These are phyloP conservation scores for Manis crassicaudata DNA, from an alignment of 2,797 vertebrate genomes.

Conservation along the genomic window DNA sequence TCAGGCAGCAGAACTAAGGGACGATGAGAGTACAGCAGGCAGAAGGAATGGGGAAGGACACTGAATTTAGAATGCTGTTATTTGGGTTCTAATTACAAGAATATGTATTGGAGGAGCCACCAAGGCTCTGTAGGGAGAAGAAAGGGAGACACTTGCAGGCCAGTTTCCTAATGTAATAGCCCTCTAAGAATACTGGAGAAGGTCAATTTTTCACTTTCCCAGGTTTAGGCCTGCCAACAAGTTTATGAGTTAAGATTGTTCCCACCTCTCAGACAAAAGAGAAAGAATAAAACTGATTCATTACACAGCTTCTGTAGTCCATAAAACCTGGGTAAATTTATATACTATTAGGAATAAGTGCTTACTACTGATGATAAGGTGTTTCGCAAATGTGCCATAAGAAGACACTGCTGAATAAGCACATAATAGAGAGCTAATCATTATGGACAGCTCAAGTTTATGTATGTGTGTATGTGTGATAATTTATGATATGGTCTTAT, in stretches of 20 bases:
- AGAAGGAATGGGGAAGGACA: background rate
- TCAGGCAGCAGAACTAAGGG: background rate
- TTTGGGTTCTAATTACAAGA: background rate
- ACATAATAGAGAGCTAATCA: background rate
- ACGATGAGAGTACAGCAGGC: background rate
- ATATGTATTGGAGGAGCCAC: background rate
- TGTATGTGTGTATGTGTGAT: background rate
- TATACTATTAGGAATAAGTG: slow-evolving; percentile 47
- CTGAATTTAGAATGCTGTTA: background rate
- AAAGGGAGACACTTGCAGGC: background rate
- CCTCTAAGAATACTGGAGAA: background rate
- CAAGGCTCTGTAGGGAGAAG: background rate
- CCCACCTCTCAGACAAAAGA: slow-evolving; percentile 7
- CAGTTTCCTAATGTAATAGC: background rate
- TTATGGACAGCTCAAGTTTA: background rate
- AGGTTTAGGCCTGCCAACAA: background rate
- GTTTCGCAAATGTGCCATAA: background rate
- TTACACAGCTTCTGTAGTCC: slow-evolving; percentile 22
- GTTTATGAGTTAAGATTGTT: background rate
- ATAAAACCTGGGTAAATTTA: background rate
- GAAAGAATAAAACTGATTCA: slow-evolving; percentile 31
- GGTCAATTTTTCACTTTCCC: slow-evolving; percentile 7
- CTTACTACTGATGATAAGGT: background rate
- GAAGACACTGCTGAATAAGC: background rate
- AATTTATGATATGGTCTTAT: slow-evolving; percentile 13